Conservation (phyloP, 2,797 vertebrate species). For the Lycodopsis pacificus region DNA sequence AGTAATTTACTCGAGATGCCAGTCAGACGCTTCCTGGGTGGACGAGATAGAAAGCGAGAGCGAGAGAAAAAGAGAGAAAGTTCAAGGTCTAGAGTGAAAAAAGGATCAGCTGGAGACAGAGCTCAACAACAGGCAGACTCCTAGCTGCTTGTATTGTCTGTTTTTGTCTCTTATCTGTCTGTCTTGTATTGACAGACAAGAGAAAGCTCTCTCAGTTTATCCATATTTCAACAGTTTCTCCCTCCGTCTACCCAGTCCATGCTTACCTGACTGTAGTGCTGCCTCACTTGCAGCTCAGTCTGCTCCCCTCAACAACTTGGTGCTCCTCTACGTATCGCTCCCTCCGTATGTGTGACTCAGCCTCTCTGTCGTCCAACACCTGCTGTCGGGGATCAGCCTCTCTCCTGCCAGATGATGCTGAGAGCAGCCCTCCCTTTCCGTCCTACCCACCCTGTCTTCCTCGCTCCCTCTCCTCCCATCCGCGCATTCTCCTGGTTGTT, state of each 20-base stretch:
- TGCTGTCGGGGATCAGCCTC: constrained; percentile 75
- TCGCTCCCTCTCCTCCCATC: constrained; percentile 36
- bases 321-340: constrained; percentile 47
- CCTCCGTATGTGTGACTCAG: constrained; percentile 63
- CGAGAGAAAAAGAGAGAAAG: constrained; percentile 54
- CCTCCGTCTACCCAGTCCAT: constrained; percentile 8
- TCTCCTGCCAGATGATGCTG: constrained; percentile 74
- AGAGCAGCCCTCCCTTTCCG: constrained; percentile 63
- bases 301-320: constrained; percentile 60
- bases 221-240: constrained; percentile 31
- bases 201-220: constrained; percentile 23
- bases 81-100: constrained; percentile 29
- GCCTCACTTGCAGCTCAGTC: constrained; percentile 59
- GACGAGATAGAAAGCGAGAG: not conserved
- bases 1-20: constrained; percentile 66
- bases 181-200: not conserved
- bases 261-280: constrained; percentile 54
- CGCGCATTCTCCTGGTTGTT: constrained; percentile 27
- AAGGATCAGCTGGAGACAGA: constrained; percentile 31
- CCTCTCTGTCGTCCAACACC: constrained; percentile 71
- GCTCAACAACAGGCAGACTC: constrained; percentile 11
- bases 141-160: not conserved
- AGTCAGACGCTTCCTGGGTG: constrained; percentile 59
- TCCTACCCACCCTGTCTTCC: constrained; percentile 41
- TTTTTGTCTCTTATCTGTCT: constrained; percentile 18